Evolutionary conservation across 2,797 vertebrate species (phyloP).

Genomic region (Notamacropus eugenii): DNA sequence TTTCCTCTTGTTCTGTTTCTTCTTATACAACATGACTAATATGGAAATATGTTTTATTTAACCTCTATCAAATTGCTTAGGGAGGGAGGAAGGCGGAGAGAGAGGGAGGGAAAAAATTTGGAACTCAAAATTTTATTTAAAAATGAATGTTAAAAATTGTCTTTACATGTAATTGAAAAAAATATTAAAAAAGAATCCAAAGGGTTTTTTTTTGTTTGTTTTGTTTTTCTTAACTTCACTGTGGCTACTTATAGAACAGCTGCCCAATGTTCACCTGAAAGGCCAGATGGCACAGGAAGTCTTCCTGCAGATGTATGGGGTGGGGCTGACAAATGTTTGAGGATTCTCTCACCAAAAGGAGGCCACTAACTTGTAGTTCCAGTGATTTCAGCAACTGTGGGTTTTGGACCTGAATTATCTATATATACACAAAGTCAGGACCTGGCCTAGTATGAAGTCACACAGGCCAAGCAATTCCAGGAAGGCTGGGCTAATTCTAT

Average conservation of each 20-base stretch:
- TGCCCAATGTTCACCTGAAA: background rate
- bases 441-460: background rate
- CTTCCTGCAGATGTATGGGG: background rate
- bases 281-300: background rate
- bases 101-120: no score
- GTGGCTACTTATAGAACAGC: background rate
- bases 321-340: background rate
- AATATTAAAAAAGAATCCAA: background rate
- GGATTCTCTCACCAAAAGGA: background rate
- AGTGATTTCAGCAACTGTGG: background rate
- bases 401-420: background rate
- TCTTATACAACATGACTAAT: no score
- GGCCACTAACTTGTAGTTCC: background rate
- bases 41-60: background rate
- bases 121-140: no score
- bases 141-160: no score
- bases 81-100: background rate
- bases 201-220: background rate
- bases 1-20: no score
- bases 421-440: background rate
- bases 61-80: background rate
- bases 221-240: background rate
- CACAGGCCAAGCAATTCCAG: background rate
- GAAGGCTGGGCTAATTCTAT: background rate
- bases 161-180: background rate